Base-by-base conservation (phyloP, 2,888 invertebrate genomes). In the Opisthograptis luteolata region DNA sequence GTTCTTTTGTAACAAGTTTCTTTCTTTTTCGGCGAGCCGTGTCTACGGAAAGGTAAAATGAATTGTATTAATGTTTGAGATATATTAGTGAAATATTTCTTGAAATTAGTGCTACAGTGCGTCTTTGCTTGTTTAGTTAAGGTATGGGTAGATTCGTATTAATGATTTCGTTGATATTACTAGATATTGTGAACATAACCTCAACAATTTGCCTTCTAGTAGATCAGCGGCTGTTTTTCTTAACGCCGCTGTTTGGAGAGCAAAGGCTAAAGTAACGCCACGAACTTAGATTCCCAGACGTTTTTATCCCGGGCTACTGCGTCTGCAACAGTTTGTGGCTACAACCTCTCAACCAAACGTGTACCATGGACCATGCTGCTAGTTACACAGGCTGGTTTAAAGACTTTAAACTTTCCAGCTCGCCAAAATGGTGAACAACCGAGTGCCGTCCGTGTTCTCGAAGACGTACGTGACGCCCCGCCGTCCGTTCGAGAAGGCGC, bases 401-500 rank as follows among this genome's bases (percentile, higher is more conserved):
- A 45, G 5, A n/a, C 14, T n/a, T n/a, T 13, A 28, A 14, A 24
- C 12, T 46, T 4, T 49, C 7, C 64, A 88, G 87, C 84, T 87
- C 89, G 87, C 87, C 91, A 94, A 87, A 75, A 97, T 97, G 97
- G 97, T 97, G 77, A 97, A 97, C 94, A 96, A 96, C 87, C 93
- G 97, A 73, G 95, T 97, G 65, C 97, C 97, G 62, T 95, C 96
- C 70, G 98, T 99, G 88, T 97, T 97, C 81, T 97, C 98, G 24
- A 99, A 99, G 93, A 99, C 99, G 44, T 99, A 98, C 87, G 97
- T 99, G 52, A 99, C 99, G 43, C 99, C 99, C 47, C 94, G 99
- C 73, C 96, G 99, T 91, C 99, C 99, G 40, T 99, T 98, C 92
- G 99, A 99, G 92, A 99, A 99, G 93, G 98, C 99, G 68, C 98